Conservation (phyloP, 92 coral and sea anemone species). For the Parazoanthus atlanticus region DNA sequence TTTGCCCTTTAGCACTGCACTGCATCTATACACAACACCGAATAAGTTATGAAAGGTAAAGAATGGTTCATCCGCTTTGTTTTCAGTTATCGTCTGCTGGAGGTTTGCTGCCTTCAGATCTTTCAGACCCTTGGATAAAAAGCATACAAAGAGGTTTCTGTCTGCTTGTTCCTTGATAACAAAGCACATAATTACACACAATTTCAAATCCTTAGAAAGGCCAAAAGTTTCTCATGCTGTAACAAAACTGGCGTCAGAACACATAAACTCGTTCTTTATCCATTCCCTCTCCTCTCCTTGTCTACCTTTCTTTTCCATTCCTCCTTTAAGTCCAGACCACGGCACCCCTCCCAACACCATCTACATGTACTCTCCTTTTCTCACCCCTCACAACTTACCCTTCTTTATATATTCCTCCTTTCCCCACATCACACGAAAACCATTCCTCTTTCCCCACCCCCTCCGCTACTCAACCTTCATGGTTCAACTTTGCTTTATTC, state of each 20-base stretch:
- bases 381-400: neutral
- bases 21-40: neutral
- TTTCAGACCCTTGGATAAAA: conserved; percentile 6
- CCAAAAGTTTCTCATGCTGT: too few relatives aligned
- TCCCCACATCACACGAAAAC: too few relatives aligned
- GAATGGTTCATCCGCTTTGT: neutral
- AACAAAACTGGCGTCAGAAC: neutral
- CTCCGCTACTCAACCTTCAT: too few relatives aligned
- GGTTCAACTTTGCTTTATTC: too few relatives aligned
- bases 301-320: neutral
- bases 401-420: too few relatives aligned
- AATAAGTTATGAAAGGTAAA: neutral
- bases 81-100: neutral
- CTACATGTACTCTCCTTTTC: neutral
- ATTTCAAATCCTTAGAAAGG: neutral
- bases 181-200: neutral
- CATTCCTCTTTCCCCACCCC: too few relatives aligned
- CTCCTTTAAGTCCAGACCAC: too few relatives aligned
- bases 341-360: neutral
- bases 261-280: neutral
- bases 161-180: neutral
- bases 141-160: neutral
- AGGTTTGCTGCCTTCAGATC: neutral
- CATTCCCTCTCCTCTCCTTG: neutral
- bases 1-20: neutral